Base-by-base conservation (phyloP, 2,888 invertebrate species). In the Clanis bilineata region DNA sequence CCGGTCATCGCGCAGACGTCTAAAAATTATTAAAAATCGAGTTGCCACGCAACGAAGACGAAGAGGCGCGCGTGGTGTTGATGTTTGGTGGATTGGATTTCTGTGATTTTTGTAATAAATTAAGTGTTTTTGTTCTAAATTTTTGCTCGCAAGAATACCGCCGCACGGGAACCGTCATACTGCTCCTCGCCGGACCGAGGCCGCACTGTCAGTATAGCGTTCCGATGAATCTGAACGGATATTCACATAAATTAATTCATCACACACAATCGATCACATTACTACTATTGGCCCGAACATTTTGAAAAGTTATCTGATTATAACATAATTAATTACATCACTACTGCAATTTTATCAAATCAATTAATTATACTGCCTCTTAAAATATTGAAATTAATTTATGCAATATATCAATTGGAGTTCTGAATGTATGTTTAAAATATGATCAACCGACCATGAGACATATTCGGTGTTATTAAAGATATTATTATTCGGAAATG, bases 91-190 rank as follows among this genome's bases (percentile, higher is more conserved):
- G 32, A 32, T 51, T 32, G 32, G 51, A 51, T 51, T 51, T 51
- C 51, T 51, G 51, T 51, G 51, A 51, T 51, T 32, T 32, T 51
- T 51, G 18, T 32, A 28, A 51, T 51, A 51, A 51, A 51, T 51
- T 51, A 51, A 51, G 51, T 51, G 32, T 18, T 51, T 51, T 51
- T 32, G 28, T 51, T 51, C 32, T 51, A 51, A 32, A 51, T 51
- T 36, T 51, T 1, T 51, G 51, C 32, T 51, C 51, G 51, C 51
- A 18, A 18, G 9, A 3, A 51, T 51, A 1, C 15, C 1, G 51
- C 28, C 47, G 28, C 47, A 28, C n/a, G 15, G 9, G 47, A 15
- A 25, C 28, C 51, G 51, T 10, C 15, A n/a, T 18, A 28, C 3
- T 18, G 32, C 18, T 32, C 51, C 18, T 4, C 18, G 15, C 18